Base-by-base conservation (phyloP, 2,797 vertebrate species). In the Pogoniulus pusillus region DNA sequence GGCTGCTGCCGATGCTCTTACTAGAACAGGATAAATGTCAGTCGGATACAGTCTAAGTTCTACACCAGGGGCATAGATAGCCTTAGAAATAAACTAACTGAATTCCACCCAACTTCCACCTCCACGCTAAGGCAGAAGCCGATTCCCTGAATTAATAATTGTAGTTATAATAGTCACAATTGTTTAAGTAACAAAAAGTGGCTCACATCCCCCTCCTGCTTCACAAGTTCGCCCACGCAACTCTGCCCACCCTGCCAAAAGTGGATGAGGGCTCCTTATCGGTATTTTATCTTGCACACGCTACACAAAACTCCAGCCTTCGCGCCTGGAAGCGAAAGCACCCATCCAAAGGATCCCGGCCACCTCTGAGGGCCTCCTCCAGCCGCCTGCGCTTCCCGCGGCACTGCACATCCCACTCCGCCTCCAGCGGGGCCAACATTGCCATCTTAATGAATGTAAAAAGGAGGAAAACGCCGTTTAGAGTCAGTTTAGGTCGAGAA, bases 271-370 rank as follows among this genome's bases (percentile, higher is more conserved):
- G 20, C 2, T 45, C 22, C 43, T 4, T 39, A 4, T 5, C 5
- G 49, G 0, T 1, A 7, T 7, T 51, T 29, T 1, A 30, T 6
- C 1, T 35, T 3, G 27, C 3, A 10, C 26, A 5, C 1, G 32
- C 20, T 37, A 8, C 13, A 5, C 1, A 29, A 7, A 43, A 8
- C 62, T 18, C 24, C 49, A 10, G 14, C 7, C 32, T 47, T 16
- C 47, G 1, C 1, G 4, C 26, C 7, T 2, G 24, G 9, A 17
- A 27, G 29, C 5, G 2, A 26, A 16, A 1, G 19, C 1, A 0
- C 2, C 15, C 43, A 0, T 0, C n/a, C 0, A 1, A 5, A 9
- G 10, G 10, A 12, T 47, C 2, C 18, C 12, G 53, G 2, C 16
- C 12, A 1, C 14, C 6, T 1, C 69, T 0, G 32, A 60, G 2